phyloP scores from a whole-genome alignment of 1,140 invertebrate species.

The Diorhabda elongata region DNA sequence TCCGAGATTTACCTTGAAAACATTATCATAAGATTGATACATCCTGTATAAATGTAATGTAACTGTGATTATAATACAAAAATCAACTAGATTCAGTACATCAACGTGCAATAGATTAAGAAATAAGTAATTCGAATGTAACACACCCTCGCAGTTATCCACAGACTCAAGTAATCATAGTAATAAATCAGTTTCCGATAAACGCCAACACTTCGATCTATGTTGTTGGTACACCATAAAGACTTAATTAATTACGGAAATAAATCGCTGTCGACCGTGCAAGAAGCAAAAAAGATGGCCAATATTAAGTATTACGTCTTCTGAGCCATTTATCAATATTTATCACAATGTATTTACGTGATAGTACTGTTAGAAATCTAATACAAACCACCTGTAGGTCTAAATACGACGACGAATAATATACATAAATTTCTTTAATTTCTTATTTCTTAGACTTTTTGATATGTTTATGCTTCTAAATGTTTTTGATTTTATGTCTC shows the following conservation, averaged over 20 bases:
- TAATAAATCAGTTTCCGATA: slow-evolving; percentile 8
- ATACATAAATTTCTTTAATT: too few relatives aligned
- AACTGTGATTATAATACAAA: too few relatives aligned
- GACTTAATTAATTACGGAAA: slow-evolving; percentile 26
- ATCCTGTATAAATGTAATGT: too few relatives aligned
- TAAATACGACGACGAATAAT: too few relatives aligned
- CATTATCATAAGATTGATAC: too few relatives aligned
- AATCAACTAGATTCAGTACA: too few relatives aligned
- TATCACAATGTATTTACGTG: slow-evolving; percentile 23
- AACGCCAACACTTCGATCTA: slow-evolving; percentile 10
- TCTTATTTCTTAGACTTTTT: too few relatives aligned
- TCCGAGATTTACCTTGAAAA: too few relatives aligned
- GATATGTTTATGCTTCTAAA: too few relatives aligned
- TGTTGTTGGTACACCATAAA: slow-evolving; percentile 11
- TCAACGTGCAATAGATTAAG: too few relatives aligned
- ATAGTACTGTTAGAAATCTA: slow-evolving; percentile 22
- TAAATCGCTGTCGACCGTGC: slow-evolving; percentile 22
- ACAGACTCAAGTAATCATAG: not conserved
- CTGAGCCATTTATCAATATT: slow-evolving; percentile 21
- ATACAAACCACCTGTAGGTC: slow-evolving; percentile 24
- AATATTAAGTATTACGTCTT: slow-evolving; percentile 11
- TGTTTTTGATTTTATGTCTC: too few relatives aligned
- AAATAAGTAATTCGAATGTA: too few relatives aligned
- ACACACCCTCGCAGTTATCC: not conserved
- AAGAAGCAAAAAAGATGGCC: slow-evolving; percentile 10